Evolutionary conservation across 1,140 invertebrate genomes (phyloP).

Genomic region (Cecropterus lyciades): DNA sequence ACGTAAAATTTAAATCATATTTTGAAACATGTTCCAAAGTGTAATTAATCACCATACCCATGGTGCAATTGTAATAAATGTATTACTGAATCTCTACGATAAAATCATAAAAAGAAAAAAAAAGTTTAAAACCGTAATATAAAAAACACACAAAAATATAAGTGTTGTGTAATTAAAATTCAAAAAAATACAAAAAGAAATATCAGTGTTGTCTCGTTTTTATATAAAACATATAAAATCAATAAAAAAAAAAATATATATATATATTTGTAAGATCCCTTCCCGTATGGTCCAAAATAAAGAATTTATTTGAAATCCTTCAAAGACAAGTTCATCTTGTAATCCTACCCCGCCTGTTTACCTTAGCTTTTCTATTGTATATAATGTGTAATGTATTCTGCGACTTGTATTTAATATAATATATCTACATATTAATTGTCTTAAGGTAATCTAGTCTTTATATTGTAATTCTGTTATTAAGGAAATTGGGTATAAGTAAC

Average conservation of each 20-base stretch:
- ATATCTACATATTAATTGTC: no score
- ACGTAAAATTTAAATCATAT: not conserved
- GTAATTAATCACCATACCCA: no score
- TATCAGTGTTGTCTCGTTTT: slow-evolving; percentile 12
- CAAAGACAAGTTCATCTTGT: slow-evolving; percentile 13
- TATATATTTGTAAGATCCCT: slow-evolving; percentile 41
- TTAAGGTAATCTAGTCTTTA: slow-evolving; percentile 4
- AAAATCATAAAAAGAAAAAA: slow-evolving; percentile 8
- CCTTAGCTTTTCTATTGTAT: slow-evolving; percentile 3
- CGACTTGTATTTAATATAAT: no score
- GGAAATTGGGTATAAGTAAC: not conserved
- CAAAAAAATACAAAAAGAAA: slow-evolving; percentile 16
- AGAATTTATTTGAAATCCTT: slow-evolving; percentile 44
- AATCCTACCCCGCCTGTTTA: slow-evolving; percentile 11
- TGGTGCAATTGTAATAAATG: no score
- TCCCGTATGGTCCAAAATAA: slow-evolving; percentile 60
- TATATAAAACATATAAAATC: slow-evolving; percentile 6
- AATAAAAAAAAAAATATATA: slow-evolving; percentile 23
- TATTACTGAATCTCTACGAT: no score
- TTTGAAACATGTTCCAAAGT: no score
- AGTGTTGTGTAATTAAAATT: slow-evolving; percentile 34
- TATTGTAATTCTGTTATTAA: slow-evolving; percentile 6
- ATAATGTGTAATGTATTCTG: not conserved
- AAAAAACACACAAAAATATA: slow-evolving; percentile 33
- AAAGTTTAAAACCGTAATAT: slow-evolving; percentile 8